phyloP scores from a whole-genome alignment of 2,113 vertebrate genomes.

The Megaceryle torquata region DNA sequence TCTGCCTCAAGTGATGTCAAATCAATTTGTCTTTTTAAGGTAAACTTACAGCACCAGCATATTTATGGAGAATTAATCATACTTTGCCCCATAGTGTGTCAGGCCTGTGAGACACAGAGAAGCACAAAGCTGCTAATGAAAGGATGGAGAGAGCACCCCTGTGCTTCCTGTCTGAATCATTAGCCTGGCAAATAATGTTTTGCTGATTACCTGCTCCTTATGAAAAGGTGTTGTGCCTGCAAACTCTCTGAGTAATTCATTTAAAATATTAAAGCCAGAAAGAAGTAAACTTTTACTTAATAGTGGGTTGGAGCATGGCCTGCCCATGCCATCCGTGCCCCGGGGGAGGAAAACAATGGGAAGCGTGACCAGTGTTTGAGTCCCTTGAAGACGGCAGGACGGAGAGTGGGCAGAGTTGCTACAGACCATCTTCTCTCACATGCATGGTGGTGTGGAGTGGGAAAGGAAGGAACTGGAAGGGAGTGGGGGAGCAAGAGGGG shows the following conservation, averaged over 20 bases:
- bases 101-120: accelerated
- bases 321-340: not conserved
- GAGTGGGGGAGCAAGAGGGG: accelerated
- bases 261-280: not conserved
- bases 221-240: not conserved
- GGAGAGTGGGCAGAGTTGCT: not conserved
- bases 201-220: not conserved
- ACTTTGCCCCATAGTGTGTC: not conserved
- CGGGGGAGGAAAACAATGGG: not conserved
- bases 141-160: accelerated
- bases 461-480: not conserved
- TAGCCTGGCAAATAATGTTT: not conserved
- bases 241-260: not conserved
- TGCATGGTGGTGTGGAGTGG: not conserved
- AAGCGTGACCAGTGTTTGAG: not conserved
- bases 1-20: not conserved
- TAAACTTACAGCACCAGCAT: not conserved
- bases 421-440: not conserved
- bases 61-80: not conserved
- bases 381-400: not conserved
- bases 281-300: not conserved
- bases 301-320: not conserved
- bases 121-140: not conserved
- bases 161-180: not conserved
- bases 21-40: not conserved